Base-by-base conservation (phyloP, 53 echinoderm and acorn worm species). In the Stichopus horrens region DNA sequence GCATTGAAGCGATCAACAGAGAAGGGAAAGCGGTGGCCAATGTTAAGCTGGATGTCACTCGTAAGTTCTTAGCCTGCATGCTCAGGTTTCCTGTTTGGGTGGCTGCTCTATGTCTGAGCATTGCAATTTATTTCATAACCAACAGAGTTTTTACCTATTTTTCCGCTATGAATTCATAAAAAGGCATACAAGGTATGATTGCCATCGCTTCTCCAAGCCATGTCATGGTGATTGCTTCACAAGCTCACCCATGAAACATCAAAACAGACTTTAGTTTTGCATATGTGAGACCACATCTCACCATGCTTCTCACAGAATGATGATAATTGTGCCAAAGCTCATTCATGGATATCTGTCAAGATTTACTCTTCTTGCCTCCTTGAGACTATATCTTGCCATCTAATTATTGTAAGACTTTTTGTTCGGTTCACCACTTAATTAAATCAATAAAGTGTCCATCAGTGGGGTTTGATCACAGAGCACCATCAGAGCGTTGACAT, bases 31-130 rank as follows among this genome's bases (percentile, higher is more conserved):
- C 96, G 0, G 76, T 93, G 54, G 99, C 96, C 5, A 90, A 88
- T 1, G 99, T 98, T 9, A 88, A 88, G 16, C 92, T 98, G 7
- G 96, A 96, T 90, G 99, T 98, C 77, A 98, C 92, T 77, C 94
- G 99, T 97, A 91, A 97, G 97, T 95, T 86, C 6, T 76, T 76
- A 5, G 77, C 7, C 52, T 23, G 52, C 52, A 9, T 76, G 77
- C 8, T 54, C 9, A 53, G 77, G 77, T 76, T 23, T 5, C 6
- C 51, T 76, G 77, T 52, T 23, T 76, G 37, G 10, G 11, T 53
- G 21, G 10, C 51, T 23, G 21, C n/a, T 20, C 6, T 71, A 20
- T 71, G 71, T 76, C 9, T 76, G 5, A 76, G 54, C 54, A 76
- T 76, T 54, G 54, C 21, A 5, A 3, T 54, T 0, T 76, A 51